Percentiles rank a stretch among this genome's conserved stretches.
phyloP scores from a whole-genome alignment of 2,113 vertebrate species.

The Phrynosoma blainvillii region DNA sequence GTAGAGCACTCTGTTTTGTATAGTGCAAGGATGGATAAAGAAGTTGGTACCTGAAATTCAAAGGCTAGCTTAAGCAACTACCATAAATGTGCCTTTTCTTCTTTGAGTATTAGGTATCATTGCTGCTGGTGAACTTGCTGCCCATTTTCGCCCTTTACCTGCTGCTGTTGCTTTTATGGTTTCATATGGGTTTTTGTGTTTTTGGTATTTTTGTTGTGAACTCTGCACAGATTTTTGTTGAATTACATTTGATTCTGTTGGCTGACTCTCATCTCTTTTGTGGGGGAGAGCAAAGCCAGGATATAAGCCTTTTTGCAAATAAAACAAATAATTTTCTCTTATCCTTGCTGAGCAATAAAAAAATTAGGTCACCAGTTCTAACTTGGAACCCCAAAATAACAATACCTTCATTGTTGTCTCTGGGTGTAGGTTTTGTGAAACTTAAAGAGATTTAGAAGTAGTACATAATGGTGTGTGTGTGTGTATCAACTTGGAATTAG shows the following conservation, averaged over 20 bases:
- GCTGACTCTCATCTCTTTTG: background rate
- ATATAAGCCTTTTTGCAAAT: background rate
- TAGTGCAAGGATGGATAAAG: background rate
- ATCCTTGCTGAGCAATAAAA: background rate
- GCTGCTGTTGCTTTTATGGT: background rate
- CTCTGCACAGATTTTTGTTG: background rate
- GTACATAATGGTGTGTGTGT: background rate
- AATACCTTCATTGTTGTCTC: constrained; percentile 7
- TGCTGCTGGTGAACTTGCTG: background rate
- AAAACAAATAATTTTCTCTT: background rate
- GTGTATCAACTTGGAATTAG: background rate
- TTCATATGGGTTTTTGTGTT: background rate
- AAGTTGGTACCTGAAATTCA: background rate
- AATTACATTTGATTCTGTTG: background rate
- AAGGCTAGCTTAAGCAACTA: background rate
- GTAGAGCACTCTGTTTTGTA: background rate
- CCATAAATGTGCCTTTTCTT: background rate
- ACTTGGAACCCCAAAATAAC: background rate
- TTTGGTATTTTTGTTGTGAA: background rate
- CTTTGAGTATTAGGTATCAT: background rate
- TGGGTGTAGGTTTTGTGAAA: background rate
- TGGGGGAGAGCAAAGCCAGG: background rate
- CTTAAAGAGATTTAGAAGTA: background rate
- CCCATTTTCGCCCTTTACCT: background rate
- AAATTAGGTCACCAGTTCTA: background rate